Evolutionary conservation across 2,113 vertebrate genomes (phyloP), one percentile per base, ranked within the genome.

Genomic region (Myocastor coypus): DNA sequence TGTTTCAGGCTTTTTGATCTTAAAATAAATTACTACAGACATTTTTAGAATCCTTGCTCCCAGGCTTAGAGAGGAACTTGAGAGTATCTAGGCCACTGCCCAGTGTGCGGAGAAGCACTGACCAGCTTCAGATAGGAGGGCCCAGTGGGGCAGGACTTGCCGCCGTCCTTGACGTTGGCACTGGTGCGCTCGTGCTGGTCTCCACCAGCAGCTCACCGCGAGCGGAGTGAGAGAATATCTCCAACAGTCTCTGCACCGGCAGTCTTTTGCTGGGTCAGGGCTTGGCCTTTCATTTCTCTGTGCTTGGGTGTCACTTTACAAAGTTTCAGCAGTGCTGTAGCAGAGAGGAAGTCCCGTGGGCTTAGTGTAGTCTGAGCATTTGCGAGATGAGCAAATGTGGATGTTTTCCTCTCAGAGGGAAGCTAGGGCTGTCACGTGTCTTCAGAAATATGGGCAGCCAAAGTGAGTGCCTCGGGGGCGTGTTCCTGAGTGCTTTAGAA

Each of bases 391-490:
- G 9, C 5, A 85, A 42, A 22, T 0, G 3, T 6, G 0, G 1
- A 2, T 1, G 40, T 34, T 50, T 50, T 55, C 52, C 20, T 24
- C 28, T n/a, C 34, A 2, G 0, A 7, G 55, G 30, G 50, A 19
- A 3, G 4, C 11, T 3, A 0, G 0, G 3, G 0, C 63, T 4
- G 0, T 17, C 1, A 0, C 0, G 34, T 30, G 34, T 37, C 63
- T 24, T 0, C 0, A 37, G 61, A 55, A 16, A 4, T 17, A 1
- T 0, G 55, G 3, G 69, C 32, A 1, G 16, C 68, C 42, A 1
- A 9, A 11, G 13, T 14, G 24, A 0, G 0, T 0, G 0, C n/a
- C 0, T 7, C 11, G 0, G 0, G 1, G 28, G 0, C 32, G 0
- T 0, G 5, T 32, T 5, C 1, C 66, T 4, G 16, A 55, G 10